Percentiles rank a stretch among this genome's conserved stretches.
Evolutionary conservation across 2,888 invertebrate species (phyloP).

Genomic region (Amiota communis): DNA sequence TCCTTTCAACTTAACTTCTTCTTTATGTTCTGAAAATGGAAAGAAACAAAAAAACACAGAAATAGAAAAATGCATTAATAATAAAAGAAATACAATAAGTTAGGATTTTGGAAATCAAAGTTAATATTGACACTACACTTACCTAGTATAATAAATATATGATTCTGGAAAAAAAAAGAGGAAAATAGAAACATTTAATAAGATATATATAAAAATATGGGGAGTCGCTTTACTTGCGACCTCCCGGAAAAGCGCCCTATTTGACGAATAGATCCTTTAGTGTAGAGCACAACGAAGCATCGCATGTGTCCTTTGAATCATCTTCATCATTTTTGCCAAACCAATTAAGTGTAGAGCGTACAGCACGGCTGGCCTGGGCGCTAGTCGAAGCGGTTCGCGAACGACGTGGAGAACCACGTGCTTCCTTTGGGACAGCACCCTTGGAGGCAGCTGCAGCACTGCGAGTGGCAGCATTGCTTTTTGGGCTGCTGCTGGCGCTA

Average conservation of each 20-base stretch:
- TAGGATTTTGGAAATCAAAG: too few species aligned
- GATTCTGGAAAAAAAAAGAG: not conserved
- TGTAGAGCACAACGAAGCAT: conserved; percentile 86
- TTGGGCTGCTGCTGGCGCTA: conserved; percentile 35
- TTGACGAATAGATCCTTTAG: conserved; percentile 91
- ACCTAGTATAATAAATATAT: too few species aligned
- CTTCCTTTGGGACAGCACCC: conserved; percentile 56
- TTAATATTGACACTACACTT: too few species aligned
- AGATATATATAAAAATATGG: not conserved
- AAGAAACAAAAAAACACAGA: not conserved
- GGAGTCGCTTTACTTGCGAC: conserved; percentile 47
- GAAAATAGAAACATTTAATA: not conserved
- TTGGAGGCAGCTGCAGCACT: conserved; percentile 34
- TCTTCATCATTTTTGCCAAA: conserved; percentile 81
- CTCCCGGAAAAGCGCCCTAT: conserved; percentile 70
- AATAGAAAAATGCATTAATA: not conserved
- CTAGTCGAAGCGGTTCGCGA: conserved; percentile 57
- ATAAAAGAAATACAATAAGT: too few species aligned
- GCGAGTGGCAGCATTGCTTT: not conserved
- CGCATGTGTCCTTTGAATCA: conserved; percentile 81
- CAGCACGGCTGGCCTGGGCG: conserved; percentile 63
- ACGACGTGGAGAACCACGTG: conserved; percentile 53
- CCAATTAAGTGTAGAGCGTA: conserved; percentile 75
- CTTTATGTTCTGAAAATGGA: too few species aligned
- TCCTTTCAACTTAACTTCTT: too few species aligned